Conservation (phyloP, 2,888 invertebrate species). For the Serrognathus titanus region DNA sequence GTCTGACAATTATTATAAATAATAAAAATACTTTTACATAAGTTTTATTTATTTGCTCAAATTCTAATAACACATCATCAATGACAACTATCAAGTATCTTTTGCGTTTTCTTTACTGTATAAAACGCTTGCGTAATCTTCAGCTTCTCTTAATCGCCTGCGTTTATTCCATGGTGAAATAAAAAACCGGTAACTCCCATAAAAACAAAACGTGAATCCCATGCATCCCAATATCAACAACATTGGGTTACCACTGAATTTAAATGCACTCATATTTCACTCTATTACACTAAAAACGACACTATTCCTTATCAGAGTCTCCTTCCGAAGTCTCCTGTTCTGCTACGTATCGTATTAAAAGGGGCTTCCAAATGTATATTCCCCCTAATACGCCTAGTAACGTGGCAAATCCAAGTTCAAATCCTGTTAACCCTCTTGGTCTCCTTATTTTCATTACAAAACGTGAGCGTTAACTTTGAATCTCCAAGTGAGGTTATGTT, state of each 20-base stretch:
- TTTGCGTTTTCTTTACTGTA: slow-evolving; percentile 17
- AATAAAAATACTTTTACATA: no score
- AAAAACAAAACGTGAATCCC: slow-evolving; percentile 24
- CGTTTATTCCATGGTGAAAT: slow-evolving; percentile 31
- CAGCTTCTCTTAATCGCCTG: slow-evolving; percentile 17
- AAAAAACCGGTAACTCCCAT: slow-evolving; percentile 23
- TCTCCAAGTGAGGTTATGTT: not conserved
- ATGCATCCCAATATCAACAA: slow-evolving; percentile 26
- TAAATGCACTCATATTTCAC: slow-evolving; percentile 11
- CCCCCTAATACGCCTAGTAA: slow-evolving; percentile 42
- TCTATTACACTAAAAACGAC: not conserved
- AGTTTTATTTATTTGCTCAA: no score
- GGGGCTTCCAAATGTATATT: slow-evolving; percentile 47
- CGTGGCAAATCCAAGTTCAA: slow-evolving; percentile 37
- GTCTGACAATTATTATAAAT: no score
- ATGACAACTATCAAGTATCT: no score
- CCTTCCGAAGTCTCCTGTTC: not conserved
- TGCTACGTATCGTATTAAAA: slow-evolving; percentile 28
- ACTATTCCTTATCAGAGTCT: not conserved
- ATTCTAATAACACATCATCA: no score
- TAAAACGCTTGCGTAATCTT: slow-evolving; percentile 22
- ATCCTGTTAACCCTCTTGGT: slow-evolving; percentile 36
- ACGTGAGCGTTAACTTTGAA: not conserved
- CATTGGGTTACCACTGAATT: slow-evolving; percentile 30
- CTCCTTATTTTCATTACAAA: slow-evolving; percentile 37